phyloP scores from a whole-genome alignment of 30 jellyfish, hydroid and myxozoan species.

The Aurelia coerulea region DNA sequence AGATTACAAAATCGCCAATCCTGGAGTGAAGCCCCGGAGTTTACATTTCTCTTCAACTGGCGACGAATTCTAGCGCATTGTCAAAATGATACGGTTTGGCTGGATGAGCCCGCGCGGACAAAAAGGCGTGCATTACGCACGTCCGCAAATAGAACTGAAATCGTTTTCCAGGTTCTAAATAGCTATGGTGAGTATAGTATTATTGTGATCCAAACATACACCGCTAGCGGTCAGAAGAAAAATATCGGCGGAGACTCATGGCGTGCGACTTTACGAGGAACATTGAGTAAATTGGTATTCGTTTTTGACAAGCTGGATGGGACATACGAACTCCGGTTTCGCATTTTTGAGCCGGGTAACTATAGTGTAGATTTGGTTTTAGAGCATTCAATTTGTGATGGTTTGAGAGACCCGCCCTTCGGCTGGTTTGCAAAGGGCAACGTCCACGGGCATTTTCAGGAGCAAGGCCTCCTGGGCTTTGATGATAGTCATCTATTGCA shows the following conservation, averaged over 20 bases:
- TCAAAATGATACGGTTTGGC: no score
- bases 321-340: conserved; percentile 17
- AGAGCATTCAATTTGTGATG: conserved; percentile 37
- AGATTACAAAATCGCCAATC: no score
- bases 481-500: neutral
- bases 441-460: conserved; percentile 50
- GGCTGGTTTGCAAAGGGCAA: conserved; percentile 58
- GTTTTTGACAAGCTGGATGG: conserved; percentile 47
- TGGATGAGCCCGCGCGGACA: no score
- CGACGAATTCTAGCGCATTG: no score
- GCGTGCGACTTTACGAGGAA: conserved; percentile 18
- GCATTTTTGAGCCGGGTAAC: conserved; percentile 18
- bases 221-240: conserved; percentile 29
- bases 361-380: conserved; percentile 13
- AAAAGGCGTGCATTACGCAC: no score
- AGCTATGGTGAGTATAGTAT: conserved; percentile 9
- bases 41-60: no score
- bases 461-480: conserved; percentile 35
- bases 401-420: conserved; percentile 53
- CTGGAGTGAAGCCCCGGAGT: no score
- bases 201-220: conserved; percentile 12
- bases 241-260: conserved; percentile 52
- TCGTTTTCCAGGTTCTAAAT: neutral
- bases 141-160: neutral
- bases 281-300: neutral